Evolutionary conservation across 64 coral and sea anemone genomes (phyloP).

Genomic region (Catalaphyllia jardinei): DNA sequence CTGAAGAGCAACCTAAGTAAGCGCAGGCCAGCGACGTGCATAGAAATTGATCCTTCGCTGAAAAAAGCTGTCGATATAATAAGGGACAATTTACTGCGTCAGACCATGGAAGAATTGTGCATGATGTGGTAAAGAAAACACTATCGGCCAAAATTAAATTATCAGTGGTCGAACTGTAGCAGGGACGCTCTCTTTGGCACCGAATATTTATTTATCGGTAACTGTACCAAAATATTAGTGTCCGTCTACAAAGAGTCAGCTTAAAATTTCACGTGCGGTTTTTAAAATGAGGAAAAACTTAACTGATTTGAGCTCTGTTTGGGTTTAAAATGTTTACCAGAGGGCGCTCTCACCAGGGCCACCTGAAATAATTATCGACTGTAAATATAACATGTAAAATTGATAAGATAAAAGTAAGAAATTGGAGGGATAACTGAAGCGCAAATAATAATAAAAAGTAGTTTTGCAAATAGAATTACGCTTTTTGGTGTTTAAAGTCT

Average conservation of each 20-base stretch:
- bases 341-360: no score
- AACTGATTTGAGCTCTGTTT: no score
- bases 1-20: constrained; percentile 52
- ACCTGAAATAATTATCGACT: background rate
- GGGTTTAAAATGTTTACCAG: no score
- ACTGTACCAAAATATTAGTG: no score
- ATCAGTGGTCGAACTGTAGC: background rate
- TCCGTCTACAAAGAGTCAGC: no score
- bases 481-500: no score
- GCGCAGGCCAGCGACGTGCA: constrained; percentile 31
- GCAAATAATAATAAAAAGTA: no score
- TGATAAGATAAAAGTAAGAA: no score
- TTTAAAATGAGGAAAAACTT: background rate
- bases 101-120: constrained; percentile 78
- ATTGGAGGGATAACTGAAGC: no score
- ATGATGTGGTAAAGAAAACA: constrained; percentile 58
- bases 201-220: no score
- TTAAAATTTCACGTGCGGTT: no score
- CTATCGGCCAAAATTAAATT: background rate
- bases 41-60: constrained; percentile 42
- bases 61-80: constrained; percentile 57
- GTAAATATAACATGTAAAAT: background rate
- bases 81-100: constrained; percentile 63
- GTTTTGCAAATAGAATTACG: no score
- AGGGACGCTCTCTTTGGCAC: background rate